Conservation (phyloP, 2,113 vertebrate species). For the Platysternon megacephalum region DNA sequence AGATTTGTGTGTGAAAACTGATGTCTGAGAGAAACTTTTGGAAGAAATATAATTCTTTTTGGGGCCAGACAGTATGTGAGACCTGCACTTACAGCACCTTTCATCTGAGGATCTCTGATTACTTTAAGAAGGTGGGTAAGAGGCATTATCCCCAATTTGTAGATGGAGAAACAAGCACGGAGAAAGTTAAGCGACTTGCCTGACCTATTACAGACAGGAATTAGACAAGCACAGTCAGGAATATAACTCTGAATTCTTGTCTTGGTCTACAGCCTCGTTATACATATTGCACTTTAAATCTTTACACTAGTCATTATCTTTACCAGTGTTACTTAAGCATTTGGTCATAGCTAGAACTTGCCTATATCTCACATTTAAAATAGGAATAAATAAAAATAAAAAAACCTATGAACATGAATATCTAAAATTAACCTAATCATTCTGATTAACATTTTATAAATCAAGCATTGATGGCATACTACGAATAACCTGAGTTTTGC, state of each 20-base stretch:
- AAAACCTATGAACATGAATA: neutral
- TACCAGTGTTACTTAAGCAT: neutral
- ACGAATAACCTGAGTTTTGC: no score
- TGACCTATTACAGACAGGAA: neutral
- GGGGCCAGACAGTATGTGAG: neutral
- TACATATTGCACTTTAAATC: rapidly evolving
- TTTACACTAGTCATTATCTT: neutral
- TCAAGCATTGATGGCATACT: no score
- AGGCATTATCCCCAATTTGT: neutral
- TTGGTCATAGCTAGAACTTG: neutral
- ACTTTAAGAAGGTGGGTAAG: neutral
- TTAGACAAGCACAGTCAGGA: neutral
- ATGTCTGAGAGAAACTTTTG: neutral
- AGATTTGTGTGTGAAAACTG: neutral
- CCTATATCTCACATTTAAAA: neutral
- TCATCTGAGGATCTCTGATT: neutral
- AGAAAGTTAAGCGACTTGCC: neutral
- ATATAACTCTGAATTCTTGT: neutral
- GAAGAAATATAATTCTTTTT: neutral
- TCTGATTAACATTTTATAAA: neutral
- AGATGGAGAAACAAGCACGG: neutral
- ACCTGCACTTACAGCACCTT: neutral
- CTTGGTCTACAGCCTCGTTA: neutral
- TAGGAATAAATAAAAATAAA: neutral
- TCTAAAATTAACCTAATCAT: neutral